Evolutionary conservation across 2,888 invertebrate species (phyloP).

Genomic region (Halocaridina rubra): DNA sequence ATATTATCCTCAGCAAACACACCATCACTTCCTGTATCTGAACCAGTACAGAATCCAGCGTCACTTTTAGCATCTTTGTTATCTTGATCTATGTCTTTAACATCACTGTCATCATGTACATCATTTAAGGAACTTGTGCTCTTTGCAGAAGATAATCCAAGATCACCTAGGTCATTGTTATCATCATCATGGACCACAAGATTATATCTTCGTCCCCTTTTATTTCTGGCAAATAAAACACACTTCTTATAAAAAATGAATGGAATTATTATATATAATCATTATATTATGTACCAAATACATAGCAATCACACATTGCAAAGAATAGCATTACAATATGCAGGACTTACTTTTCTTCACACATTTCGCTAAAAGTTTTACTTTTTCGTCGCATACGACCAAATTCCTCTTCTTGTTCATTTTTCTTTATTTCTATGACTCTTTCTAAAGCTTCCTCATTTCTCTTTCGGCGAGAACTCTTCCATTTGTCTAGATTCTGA

Average conservation of each 20-base stretch:
- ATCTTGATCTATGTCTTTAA: slow-evolving; percentile 46
- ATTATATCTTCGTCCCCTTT: slow-evolving; percentile 68
- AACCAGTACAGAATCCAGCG: slow-evolving; percentile 63
- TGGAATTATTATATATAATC: too few species aligned
- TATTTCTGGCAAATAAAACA: slow-evolving; percentile 63
- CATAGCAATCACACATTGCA: too few species aligned
- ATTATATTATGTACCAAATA: too few species aligned
- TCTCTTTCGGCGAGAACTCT: slow-evolving; percentile 90
- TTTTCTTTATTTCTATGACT: slow-evolving; percentile 88
- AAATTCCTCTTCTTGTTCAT: slow-evolving; percentile 81
- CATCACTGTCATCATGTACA: slow-evolving; percentile 22
- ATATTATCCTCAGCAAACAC: slow-evolving; percentile 62
- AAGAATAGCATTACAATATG: neutral
- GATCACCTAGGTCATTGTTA: slow-evolving; percentile 84
- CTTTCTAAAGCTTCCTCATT: slow-evolving; percentile 91
- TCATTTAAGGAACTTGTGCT: slow-evolving; percentile 18
- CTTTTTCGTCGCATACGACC: slow-evolving; percentile 79
- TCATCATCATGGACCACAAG: slow-evolving; percentile 83
- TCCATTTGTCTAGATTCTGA: slow-evolving; percentile 94
- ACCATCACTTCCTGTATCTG: slow-evolving; percentile 64
- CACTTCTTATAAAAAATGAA: too few species aligned
- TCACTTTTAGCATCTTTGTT: slow-evolving; percentile 63
- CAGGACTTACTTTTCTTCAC: slow-evolving; percentile 74
- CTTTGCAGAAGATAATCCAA: slow-evolving; percentile 75
- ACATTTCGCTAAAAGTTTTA: slow-evolving; percentile 95